phyloP scores from a whole-genome alignment of 2,888 invertebrate genomes.

The Acleris emargana region DNA sequence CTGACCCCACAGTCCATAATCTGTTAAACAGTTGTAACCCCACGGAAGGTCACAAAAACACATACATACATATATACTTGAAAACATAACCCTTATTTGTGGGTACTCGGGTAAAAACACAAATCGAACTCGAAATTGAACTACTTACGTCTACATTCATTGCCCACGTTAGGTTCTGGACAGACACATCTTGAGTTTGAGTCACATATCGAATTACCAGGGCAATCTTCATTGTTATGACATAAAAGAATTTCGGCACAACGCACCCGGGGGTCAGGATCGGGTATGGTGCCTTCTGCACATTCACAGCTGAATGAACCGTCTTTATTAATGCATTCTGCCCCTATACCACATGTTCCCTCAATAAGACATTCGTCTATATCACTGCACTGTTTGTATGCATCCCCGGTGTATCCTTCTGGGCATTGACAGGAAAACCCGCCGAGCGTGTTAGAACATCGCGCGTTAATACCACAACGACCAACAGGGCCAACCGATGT shows the following conservation, averaged over 20 bases:
- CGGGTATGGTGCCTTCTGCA: constrained; percentile 91
- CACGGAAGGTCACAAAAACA: too few relatives aligned
- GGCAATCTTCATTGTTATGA: constrained; percentile 89
- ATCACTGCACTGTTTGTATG: constrained; percentile 91
- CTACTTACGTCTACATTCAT: constrained; percentile 94
- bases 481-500: constrained; percentile 89
- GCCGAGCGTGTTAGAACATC: constrained; percentile 92
- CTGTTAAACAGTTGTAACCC: too few relatives aligned
- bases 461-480: constrained; percentile 92
- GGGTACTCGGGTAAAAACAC: too few relatives aligned
- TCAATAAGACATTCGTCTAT: constrained; percentile 91
- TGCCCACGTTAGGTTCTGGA: constrained; percentile 95
- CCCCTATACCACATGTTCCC: constrained; percentile 91
- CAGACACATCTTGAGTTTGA: constrained; percentile 90
- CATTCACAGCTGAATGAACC: constrained; percentile 92
- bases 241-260: constrained; percentile 94
- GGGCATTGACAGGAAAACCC: constrained; percentile 92
- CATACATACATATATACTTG: too few relatives aligned
- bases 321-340: constrained; percentile 90
- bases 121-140: constrained; percentile 9
- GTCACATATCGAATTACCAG: constrained; percentile 95
- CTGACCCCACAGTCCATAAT: too few relatives aligned
- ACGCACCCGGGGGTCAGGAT: constrained; percentile 91
- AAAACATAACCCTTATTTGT: too few relatives aligned
- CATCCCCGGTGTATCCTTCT: constrained; percentile 93